Percentiles rank a stretch among this genome's conserved stretches.
Conservation (phyloP, 2,888 invertebrate species). For the Zonitis immaculata region DNA sequence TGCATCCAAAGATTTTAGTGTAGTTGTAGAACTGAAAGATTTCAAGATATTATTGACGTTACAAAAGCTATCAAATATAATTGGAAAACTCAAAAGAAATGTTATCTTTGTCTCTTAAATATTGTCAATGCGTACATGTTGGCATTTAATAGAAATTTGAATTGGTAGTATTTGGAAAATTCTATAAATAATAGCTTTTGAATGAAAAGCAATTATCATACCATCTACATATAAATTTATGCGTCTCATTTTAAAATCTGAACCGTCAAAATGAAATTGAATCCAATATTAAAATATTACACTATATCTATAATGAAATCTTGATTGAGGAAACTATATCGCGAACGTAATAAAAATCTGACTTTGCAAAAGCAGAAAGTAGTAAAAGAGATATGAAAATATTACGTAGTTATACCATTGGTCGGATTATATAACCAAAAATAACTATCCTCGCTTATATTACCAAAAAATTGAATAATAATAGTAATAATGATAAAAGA, state of each 20-base stretch:
- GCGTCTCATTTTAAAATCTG: constrained; percentile 35
- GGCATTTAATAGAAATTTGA: neutral
- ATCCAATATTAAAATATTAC: constrained; percentile 49
- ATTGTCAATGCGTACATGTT: no score
- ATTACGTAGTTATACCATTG: constrained; percentile 9
- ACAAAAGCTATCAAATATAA: neutral
- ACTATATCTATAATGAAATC: constrained; percentile 51
- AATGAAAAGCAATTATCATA: constrained; percentile 34
- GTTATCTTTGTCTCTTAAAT: constrained; percentile 3
- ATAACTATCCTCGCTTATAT: neutral
- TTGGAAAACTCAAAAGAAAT: neutral
- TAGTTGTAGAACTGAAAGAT: no score
- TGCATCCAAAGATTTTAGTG: no score
- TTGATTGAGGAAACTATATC: constrained; percentile 48
- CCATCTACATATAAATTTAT: constrained; percentile 30
- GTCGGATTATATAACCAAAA: neutral
- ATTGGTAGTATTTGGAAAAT: no score
- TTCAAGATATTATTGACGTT: neutral
- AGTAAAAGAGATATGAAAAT: constrained; percentile 23
- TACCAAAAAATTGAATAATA: no score
- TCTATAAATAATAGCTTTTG: no score
- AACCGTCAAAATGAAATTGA: constrained; percentile 45
- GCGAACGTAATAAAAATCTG: constrained; percentile 46
- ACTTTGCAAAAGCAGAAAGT: constrained; percentile 37
- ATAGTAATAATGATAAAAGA: no score